Base-by-base conservation (phyloP, 2,888 invertebrate species). In the Ophion obscuratus region DNA sequence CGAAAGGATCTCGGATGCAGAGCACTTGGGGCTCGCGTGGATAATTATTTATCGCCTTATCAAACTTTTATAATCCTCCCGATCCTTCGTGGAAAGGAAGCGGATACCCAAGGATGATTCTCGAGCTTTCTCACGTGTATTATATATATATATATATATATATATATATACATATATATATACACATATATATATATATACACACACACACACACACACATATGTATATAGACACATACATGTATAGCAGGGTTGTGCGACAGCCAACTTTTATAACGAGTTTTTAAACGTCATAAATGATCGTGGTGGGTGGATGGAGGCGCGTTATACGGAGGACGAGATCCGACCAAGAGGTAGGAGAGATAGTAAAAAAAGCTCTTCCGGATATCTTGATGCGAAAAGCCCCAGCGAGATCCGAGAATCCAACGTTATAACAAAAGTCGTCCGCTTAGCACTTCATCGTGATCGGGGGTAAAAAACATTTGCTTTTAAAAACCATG, bases 31-130 rank as follows among this genome's bases (percentile, higher is more conserved):
- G 77, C 71, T 71, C 88, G 90, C 87, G 88, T 88, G 90, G 92
- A 92, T 93, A 93, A 93, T 93, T 93, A 93, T 93, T 93, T 93
- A 93, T 93, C 93, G 91, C 90, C 93, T 92, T 92, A 93, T 93
- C 91, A 93, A 93, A 93, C 92, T 93, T 93, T 92, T 90, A 93
- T 92, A 92, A 93, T 92, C 92, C 91, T 88, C 64, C 73, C 80
- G 79, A 81, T 85, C 85, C 76, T 77, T 76, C 71, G 84, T 80
- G 67, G 83, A 84, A 82, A 77, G 81, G 84, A 83, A 83, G 85
- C 74, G 59, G 84, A 87, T 80, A 79, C 82, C 40, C 70, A 64
- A 74, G 47, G 79, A 83, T 61, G 81, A 89, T 90, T 91, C 89
- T 89, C 89, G 85, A 73, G 76, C 71, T 76, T 17, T 53, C 68